phyloP scores from a whole-genome alignment of 2,888 invertebrate species.

The Acanthosoma haemorrhoidale region DNA sequence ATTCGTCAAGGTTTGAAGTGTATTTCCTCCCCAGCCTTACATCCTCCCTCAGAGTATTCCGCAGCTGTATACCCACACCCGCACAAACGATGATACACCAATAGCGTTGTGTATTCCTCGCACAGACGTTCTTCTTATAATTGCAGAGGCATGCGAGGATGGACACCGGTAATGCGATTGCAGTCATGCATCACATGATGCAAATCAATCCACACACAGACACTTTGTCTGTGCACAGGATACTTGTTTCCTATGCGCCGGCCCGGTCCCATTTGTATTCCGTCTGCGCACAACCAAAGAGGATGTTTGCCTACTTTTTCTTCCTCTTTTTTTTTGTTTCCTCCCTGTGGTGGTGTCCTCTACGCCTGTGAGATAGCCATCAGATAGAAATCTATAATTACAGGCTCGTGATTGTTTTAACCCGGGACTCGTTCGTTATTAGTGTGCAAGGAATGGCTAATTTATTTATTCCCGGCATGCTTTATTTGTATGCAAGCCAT shows the following conservation, averaged over 20 bases:
- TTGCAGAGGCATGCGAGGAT: background rate
- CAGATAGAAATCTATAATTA: constrained; percentile 9
- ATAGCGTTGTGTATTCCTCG: no score
- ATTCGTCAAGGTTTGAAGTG: no score
- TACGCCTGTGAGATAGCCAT: background rate
- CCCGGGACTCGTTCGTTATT: background rate
- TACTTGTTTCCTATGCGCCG: background rate
- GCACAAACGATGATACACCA: no score
- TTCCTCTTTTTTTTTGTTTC: background rate
- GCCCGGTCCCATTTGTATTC: background rate
- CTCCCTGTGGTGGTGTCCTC: background rate
- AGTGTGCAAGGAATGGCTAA: no score
- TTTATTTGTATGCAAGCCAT: no score
- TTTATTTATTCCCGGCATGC: no score
- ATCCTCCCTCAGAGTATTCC: background rate
- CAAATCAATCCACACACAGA: background rate
- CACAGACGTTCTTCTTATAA: no score
- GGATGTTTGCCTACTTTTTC: background rate
- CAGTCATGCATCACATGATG: background rate
- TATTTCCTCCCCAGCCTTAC: background rate
- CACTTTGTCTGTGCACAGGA: background rate
- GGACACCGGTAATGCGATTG: background rate
- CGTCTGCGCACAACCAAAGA: background rate
- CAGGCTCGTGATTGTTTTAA: background rate
- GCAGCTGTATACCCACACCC: no score